Evolutionary conservation across 2,888 invertebrate species (phyloP), one percentile per base, ranked within the genome.

Genomic region (Aphodius granarius): DNA sequence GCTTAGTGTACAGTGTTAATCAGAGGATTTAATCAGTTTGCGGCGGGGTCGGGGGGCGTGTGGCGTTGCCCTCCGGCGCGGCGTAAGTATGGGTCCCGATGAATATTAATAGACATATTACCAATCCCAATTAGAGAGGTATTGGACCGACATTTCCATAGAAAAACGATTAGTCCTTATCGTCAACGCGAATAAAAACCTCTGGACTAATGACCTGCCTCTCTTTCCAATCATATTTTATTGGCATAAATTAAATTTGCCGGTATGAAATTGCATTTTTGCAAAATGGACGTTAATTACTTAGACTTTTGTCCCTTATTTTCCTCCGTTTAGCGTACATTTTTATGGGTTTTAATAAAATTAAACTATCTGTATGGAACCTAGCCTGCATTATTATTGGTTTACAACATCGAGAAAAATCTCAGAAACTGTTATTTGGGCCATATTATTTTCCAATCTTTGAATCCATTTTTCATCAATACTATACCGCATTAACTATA

Each of bases 91-190:
- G 72, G 23, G 66, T 62, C 80, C 79, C 83, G 82, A 84, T 85
- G 84, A 85, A 85, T 85, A 85, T 86, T 86, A 85, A 86, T 85
- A 83, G 84, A 83, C 83, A 82, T 78, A 84, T 84, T 82, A 83
- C 83, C 82, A 80, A 83, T 81, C 82, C 83, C 84, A 86, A 85
- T 86, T 85, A 84, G 83, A 82, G 81, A 81, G 81, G 83, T 82
- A 84, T 84, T 82, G 82, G 80, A 76, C 79, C 2, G 78, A 80
- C 78, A 84, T 85, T 86, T 84, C 82, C 84, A 84, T 84, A 82
- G 81, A 82, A 84, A 86, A 84, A 83, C 84, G 84, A 86, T 86
- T 86, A 85, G 78, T 84, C 83, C 83, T 84, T 84, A 84, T 84
- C 83, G 83, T 72, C 75, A 18, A 77, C 81, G 76, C 78, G 78